Evolutionary conservation across 92 coral and sea anemone genomes (phyloP), one percentile per base, ranked within the genome.

Genomic region (Epizoanthus illoricatus): DNA sequence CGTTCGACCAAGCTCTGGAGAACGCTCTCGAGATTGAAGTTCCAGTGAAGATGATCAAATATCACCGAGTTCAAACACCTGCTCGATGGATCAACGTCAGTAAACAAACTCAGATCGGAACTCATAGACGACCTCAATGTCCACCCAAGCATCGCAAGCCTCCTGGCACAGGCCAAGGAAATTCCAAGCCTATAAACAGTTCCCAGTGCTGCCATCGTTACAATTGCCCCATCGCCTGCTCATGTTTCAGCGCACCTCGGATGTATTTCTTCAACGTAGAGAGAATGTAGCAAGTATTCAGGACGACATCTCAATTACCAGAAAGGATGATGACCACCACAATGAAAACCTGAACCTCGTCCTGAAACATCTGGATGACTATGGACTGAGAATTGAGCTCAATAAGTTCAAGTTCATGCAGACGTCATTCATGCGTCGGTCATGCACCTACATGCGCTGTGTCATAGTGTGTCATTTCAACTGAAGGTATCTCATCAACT

Each of bases 371-470:
- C 75, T 90, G 61, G 70, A 91, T 24, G 65, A 78, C 24, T 83
- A 85, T 74, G 49, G 49, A 43, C 49, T 85, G 81, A 56, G 85
- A 54, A 80, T 89, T 16, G 76, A 81, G 73, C 79, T 90, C 23
- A 63, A 63, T 56, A 90, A 86, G 60, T 81, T 88, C 84, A 84
- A 87, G 33, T 87, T 87, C 56, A 75, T 83, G 90, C 87, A 90
- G 66, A n/a, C n/a, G n/a, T n/a, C n/a, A n/a, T n/a, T n/a, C n/a
- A n/a, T n/a, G n/a, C n/a, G n/a, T 28, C 36, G 36, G 55, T 69
- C 90, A 12, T 88, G 84, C 15, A 73, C 80, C 40, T 89, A 83
- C 71, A 83, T 84, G 93, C 86, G 93, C n/a, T 76, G 52, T 61
- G 67, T 56, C 10, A 28, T 86, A n/a, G n/a, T n/a, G n/a, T n/a